Base-by-base conservation (phyloP, 2,888 invertebrate species). In the Andrena flavipes region DNA sequence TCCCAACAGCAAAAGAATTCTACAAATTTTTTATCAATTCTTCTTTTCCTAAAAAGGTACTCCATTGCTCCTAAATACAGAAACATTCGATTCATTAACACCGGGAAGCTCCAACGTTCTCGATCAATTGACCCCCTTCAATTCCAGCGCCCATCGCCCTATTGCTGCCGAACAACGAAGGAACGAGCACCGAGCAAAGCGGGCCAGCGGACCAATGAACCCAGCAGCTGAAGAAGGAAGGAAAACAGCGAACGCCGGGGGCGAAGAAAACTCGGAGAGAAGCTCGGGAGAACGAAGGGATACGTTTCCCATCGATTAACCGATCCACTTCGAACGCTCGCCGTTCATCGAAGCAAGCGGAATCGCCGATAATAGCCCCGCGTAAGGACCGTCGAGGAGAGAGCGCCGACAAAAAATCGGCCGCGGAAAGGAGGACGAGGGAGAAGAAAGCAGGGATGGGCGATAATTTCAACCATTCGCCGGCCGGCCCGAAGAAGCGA, bases 401-500 rank as follows among this genome's bases (percentile, higher is more conserved):
- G 51, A 35, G 8, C 4, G n/a, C 3, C 6, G 8, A 2, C 13
- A 29, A 30, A 68, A 33, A 35, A 42, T 56, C 33, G 23, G 42
- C 49, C 59, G 69, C 48, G 65, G 73, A 71, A 79, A 65, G 59
- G 30, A 35, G 54, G 63, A 42, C 49, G 68, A 59, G 73, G 72
- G 74, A 74, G 49, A 68, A 51, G 48, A 42, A 49, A 42, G 49
- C n/a, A 42, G 60, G 42, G 75, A 65, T 62, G 51, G 63, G 63
- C 73, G 79, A 78, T 82, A 82, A 84, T 84, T 69, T 60, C 75
- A 65, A 77, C 49, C 77, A 75, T 74, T 69, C 77, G 35, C 65
- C 29, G 20, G 13, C 1, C 70, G 54, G 42, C 23, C 70, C 69
- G 71, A 84, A 87, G 84, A 79, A 85, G 71, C 89, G 84, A 89